phyloP scores from a whole-genome alignment of 2,888 invertebrate species.

The Melanostoma scalare region DNA sequence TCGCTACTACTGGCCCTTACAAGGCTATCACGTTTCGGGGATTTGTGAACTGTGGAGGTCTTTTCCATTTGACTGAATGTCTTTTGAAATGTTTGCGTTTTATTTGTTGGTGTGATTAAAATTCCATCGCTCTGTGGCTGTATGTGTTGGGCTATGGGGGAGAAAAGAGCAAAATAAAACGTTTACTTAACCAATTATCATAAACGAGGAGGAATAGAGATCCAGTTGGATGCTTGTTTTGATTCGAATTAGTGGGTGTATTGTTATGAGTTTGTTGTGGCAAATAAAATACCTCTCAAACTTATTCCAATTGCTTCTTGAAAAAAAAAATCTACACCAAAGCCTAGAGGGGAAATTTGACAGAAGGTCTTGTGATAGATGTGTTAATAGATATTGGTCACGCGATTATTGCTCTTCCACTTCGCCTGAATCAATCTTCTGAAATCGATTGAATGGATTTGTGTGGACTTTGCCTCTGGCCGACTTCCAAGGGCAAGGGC shows the following conservation, averaged over 20 bases:
- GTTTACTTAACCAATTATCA: conserved; percentile 60
- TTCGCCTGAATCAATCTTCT: conserved; percentile 25
- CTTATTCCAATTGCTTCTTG: conserved; percentile 12
- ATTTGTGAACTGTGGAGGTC: conserved; percentile 2
- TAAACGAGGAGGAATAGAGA: conserved; percentile 15
- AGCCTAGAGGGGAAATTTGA: neutral
- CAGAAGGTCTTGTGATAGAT: conserved; percentile 36
- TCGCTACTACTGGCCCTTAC: conserved; percentile 55
- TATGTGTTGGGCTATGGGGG: conserved; percentile 56
- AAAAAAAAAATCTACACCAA: neutral
- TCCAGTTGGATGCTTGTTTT: conserved; percentile 35
- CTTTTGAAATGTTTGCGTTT: conserved; percentile 51
- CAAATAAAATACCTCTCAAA: neutral
- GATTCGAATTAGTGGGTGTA: conserved; percentile 22
- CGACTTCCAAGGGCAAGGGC: neutral
- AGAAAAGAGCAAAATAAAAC: conserved; percentile 6
- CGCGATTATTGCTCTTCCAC: conserved; percentile 41
- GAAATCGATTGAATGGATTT: conserved; percentile 55
- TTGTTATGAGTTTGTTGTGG: conserved; percentile 13
- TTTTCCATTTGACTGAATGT: conserved; percentile 59
- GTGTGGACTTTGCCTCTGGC: neutral
- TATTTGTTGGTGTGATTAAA: conserved; percentile 45
- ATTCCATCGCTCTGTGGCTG: conserved; percentile 59
- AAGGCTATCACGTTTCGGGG: conserved; percentile 46
- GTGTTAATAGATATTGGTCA: conserved; percentile 58